A percentile compares a stretch with the other conserved stretches of the same genome.
Conservation (phyloP, 2,113 vertebrate genomes). For the Telmatochromis sp. region DNA sequence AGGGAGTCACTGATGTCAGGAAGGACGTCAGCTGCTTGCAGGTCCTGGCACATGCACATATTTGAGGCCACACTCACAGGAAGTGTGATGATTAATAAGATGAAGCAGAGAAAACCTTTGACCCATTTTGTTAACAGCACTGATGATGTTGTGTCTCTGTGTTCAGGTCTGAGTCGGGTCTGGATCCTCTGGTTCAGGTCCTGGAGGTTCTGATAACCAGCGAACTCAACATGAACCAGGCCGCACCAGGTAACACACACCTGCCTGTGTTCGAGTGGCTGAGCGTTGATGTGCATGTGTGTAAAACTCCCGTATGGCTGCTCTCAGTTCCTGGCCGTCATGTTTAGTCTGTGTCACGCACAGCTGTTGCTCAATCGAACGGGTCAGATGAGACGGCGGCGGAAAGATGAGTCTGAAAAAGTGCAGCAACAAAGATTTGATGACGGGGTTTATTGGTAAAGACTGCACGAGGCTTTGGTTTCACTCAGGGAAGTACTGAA, state of each 20-base stretch:
- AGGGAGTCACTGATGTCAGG: neutral
- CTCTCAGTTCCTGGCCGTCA: neutral
- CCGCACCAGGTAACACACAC: conserved; percentile 83
- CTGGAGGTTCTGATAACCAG: conserved; percentile 88
- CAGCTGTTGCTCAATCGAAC: neutral
- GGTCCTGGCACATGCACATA: neutral
- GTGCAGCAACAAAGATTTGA: neutral
- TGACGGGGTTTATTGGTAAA: neutral
- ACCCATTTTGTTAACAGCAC: neutral
- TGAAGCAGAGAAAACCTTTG: neutral
- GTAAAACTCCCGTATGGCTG: neutral
- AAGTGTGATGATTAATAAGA: neutral
- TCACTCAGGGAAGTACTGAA: neutral
- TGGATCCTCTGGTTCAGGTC: conserved; percentile 82
- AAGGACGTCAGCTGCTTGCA: neutral
- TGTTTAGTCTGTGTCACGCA: neutral
- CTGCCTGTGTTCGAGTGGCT: neutral
- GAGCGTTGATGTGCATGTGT: neutral
- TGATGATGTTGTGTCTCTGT: neutral
- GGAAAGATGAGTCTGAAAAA: neutral
- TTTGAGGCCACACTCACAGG: neutral
- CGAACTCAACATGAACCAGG: conserved; percentile 88
- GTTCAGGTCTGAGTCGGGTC: conserved; percentile 79
- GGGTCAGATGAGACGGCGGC: neutral
- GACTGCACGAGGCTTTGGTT: neutral